Evolutionary conservation across 2,888 invertebrate species (phyloP), one percentile per base, ranked within the genome.

Genomic region (Yponomeuta plumbellus): DNA sequence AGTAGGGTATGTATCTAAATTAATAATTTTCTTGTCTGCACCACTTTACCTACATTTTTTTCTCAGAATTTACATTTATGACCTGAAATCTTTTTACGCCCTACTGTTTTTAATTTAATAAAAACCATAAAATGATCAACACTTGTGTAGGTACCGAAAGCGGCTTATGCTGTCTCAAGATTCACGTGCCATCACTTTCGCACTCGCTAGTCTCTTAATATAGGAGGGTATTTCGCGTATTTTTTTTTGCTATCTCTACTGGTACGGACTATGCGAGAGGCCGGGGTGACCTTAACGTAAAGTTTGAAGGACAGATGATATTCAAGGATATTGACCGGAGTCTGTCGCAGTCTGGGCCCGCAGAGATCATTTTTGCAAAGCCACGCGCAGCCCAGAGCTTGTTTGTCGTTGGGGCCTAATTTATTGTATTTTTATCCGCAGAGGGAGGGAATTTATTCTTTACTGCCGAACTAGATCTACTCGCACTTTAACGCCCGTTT

Each of bases 301-400:
- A 40, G 20, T 22, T 40, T 63, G 63, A 63, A 63, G 63, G 63
- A 63, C 63, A 63, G 62, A 63, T 39, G 21, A n/a, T 23, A 39
- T 21, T 63, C 63, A 63, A 63, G 63, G 63, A 63, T 40, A 63
- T 63, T 63, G 63, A 63, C 63, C 63, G 63, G 20, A 39, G 22
- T 40, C 40, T 23, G 63, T 44, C 63, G 63, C 40, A 40, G 23
- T 40, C 40, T 39, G 22, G 39, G 11, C 40, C 63, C 63, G 63
- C 63, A 63, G 8, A 63, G 63, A 63, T 39, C n/a, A 21, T 39
- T 40, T 63, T 34, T 3, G 26, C 61, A 17, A 34, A 34, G 20
- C 21, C 10, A 61, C 61, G 26, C 61, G 5, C 26, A n/a, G 21
- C 17, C 17, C 44, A 34, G 34, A 56, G 58, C 22, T 20, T 61